These are phyloP conservation scores for Pherbina coryleti DNA, from an alignment of 2,888 invertebrate species.

Conservation along the genomic window DNA sequence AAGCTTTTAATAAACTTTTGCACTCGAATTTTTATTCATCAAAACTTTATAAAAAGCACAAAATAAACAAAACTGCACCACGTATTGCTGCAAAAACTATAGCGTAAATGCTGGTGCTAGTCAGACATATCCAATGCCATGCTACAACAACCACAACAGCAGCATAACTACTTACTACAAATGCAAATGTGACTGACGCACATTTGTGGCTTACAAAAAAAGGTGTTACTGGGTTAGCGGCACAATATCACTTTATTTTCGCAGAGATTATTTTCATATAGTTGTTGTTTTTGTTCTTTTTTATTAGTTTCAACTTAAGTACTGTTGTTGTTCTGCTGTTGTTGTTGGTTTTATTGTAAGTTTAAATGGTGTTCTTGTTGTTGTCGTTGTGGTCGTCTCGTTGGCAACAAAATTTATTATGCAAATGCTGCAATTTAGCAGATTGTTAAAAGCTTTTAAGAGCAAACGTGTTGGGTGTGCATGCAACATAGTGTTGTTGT, in stretches of 20 bases:
- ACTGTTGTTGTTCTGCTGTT: not conserved
- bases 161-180: not conserved
- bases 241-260: not conserved
- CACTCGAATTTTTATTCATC: too few relatives aligned
- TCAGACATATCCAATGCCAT: too few relatives aligned
- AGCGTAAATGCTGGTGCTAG: too few relatives aligned
- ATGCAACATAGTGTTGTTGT: not conserved
- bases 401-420: conserved; percentile 11
- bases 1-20: too few relatives aligned
- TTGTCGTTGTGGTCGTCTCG: not conserved
- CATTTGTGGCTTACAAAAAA: not conserved
- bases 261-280: not conserved
- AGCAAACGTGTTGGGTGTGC: not conserved
- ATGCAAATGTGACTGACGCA: not conserved
- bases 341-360: not conserved
- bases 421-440: conserved; percentile 16
- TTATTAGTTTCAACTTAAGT: too few relatives aligned
- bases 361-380: not conserved
- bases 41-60: too few relatives aligned
- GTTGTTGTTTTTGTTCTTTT: not conserved
- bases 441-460: conserved; percentile 19
- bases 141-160: not conserved
- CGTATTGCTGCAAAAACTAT: too few relatives aligned
- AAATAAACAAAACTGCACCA: too few relatives aligned
- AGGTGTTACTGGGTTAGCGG: conserved; percentile 8